Conservation (phyloP, 2,113 vertebrate species). For the Chrysochloris asiatica region DNA sequence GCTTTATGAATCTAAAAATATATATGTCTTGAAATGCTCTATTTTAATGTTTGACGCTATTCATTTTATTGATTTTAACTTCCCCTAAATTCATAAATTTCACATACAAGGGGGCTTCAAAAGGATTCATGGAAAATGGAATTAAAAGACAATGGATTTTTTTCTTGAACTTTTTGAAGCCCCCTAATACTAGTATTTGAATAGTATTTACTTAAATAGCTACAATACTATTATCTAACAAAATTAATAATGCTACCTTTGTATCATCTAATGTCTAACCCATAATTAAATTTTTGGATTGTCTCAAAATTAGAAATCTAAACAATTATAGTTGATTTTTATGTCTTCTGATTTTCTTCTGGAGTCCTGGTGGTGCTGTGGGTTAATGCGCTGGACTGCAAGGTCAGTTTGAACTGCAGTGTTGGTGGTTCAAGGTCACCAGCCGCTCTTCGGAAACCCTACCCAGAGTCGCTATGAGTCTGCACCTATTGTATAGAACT, state of each 20-base stretch:
- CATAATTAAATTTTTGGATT: background rate
- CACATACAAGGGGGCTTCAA: no score
- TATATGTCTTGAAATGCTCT: background rate
- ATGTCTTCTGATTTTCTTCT: background rate
- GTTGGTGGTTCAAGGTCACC: no score
- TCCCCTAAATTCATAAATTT: background rate
- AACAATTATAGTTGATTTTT: background rate
- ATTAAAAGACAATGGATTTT: no score
- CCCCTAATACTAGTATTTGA: no score
- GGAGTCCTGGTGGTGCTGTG: no score
- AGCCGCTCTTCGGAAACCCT: no score
- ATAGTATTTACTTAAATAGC: background rate
- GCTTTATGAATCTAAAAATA: background rate
- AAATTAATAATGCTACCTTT: background rate
- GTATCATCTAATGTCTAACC: background rate
- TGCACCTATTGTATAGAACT: no score
- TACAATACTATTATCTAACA: background rate
- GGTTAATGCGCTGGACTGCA: no score
- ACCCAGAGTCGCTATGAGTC: no score
- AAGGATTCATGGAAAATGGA: no score
- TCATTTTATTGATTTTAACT: background rate
- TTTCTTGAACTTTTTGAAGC: no score
- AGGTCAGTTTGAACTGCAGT: no score
- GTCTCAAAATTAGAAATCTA: background rate
- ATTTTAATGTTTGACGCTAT: background rate